Percentiles rank a stretch among this genome's conserved stretches.
These are phyloP conservation scores for Chaetoderma sp. DNA, from an alignment of 2,888 invertebrate genomes.

Conservation along the genomic window DNA sequence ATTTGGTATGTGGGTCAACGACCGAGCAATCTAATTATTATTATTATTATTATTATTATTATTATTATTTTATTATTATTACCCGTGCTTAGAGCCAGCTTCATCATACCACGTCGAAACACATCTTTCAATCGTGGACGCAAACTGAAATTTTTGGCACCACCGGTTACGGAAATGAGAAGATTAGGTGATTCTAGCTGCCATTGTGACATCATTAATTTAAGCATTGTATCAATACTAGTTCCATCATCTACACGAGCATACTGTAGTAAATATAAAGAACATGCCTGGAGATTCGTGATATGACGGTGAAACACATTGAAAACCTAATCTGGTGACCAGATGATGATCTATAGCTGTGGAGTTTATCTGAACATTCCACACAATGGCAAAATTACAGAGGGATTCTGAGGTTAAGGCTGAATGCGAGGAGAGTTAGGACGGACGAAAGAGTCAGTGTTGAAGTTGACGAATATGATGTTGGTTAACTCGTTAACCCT, in stretches of 20 bases:
- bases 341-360: too few species aligned
- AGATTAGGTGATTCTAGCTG: conserved; percentile 66
- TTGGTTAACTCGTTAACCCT: too few species aligned
- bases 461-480: too few species aligned
- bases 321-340: too few species aligned
- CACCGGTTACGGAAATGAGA: conserved; percentile 70
- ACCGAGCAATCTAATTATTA: too few species aligned
- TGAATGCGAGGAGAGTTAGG: too few species aligned
- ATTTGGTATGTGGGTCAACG: too few species aligned
- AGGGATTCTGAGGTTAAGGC: too few species aligned
- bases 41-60: too few species aligned
- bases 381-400: neutral
- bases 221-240: conserved; percentile 53
- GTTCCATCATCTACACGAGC: conserved; percentile 62
- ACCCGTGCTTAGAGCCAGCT: conserved; percentile 68
- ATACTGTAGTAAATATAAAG: conserved; percentile 50
- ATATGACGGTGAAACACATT: neutral
- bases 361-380: neutral
- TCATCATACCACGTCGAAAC: conserved; percentile 67
- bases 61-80: too few species aligned
- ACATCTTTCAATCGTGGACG: conserved; percentile 63
- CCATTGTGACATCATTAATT: conserved; percentile 65
- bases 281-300: neutral
- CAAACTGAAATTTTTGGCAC: conserved; percentile 69
- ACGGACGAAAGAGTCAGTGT: too few species aligned